Evolutionary conservation across 2,113 vertebrate genomes (phyloP), one percentile per base, ranked within the genome.

Genomic region (Erythrocercus mccallii): DNA sequence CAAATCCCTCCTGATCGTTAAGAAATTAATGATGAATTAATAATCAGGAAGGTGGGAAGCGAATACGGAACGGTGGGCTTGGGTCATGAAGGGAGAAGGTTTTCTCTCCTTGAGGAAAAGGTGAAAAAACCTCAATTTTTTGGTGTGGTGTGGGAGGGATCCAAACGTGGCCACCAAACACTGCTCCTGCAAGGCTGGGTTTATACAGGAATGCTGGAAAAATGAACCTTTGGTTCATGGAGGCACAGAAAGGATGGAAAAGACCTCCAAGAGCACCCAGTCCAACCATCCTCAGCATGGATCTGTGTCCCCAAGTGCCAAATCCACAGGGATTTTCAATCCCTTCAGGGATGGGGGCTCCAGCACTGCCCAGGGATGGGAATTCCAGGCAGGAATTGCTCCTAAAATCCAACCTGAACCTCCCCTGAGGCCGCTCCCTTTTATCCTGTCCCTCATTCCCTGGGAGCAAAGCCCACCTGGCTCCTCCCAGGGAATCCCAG

Each of bases 141-240:
- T 42, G 54, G 25, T 0, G 1, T 8, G 22, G 51, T 0, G 9
- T 13, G 24, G 24, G 15, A 61, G 22, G 24, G 31, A 48, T 24
- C 24, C 6, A 24, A 66, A 21, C 2, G 15, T 28, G 33, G 54
- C 54, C 54, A 20, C 57, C 35, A 37, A 58, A 58, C 5, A 15
- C 17, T 14, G 37, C 50, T 37, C 8, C 45, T 21, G n/a, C 31
- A n/a, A 22, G 0, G 1, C 3, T 1, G 38, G 18, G 31, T 54
- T 81, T 13, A 5, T 0, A 2, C 17, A 51, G 24, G 61, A 77
- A 73, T 2, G 27, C 8, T 20, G 15, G 24, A 30, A 71, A 66
- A 71, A 1, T 8, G 33, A 2, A 25, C 16, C 42, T 61, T 17
- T 12, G 12, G n/a, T 7, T 57, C 27, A 45, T 20, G 42, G 70